Base-by-base conservation (phyloP, 2,113 vertebrate species). In the Erythrolamprus reginae region DNA sequence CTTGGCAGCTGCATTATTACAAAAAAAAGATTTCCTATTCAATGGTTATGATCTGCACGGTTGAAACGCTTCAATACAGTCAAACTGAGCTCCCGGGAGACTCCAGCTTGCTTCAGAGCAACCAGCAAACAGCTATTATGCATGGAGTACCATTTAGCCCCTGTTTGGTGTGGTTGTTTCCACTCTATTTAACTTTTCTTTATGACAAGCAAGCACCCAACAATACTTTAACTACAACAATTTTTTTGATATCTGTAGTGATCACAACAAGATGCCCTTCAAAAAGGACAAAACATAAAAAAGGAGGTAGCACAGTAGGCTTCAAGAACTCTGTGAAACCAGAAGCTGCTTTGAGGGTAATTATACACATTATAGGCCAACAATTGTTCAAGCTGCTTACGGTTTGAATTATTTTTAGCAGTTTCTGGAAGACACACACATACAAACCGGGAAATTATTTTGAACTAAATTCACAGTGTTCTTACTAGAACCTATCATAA, bases 331-430 rank as follows among this genome's bases (percentile, higher is more conserved):
- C 12, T 87, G 86, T 88, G 51, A 87, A 88, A 45, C 51, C 91
- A 82, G 26, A 48, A 89, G 89, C 90, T 53, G 82, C 23, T 87
- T 82, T 90, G 61, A 47, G 91, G 90, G 70, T 94, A 93, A 93
- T 93, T 93, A 93, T 90, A 48, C 38, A 84, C 61, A 82, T 89
- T 93, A 89, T 86, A 51, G 3, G 70, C 83, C 38, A 91, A n/a
- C 88, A 89, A 88, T 21, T 53, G 89, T 33, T 92, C 87, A 87
- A 89, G 94, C 56, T 91, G 45, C 52, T 23, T 83, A 15, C 50
- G 52, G n/a, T 83, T 48, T 83, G 70, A 83, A 91, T 88, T 88
- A 83, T 83, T 88, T 70, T 83, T 47, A 91, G 12, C 58, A n/a
- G 2, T 55, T 87, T 83, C 42, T 58, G 65, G 51, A 55, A 82